phyloP scores from a whole-genome alignment of 2,888 invertebrate species.

The Mystacides longicornis region DNA sequence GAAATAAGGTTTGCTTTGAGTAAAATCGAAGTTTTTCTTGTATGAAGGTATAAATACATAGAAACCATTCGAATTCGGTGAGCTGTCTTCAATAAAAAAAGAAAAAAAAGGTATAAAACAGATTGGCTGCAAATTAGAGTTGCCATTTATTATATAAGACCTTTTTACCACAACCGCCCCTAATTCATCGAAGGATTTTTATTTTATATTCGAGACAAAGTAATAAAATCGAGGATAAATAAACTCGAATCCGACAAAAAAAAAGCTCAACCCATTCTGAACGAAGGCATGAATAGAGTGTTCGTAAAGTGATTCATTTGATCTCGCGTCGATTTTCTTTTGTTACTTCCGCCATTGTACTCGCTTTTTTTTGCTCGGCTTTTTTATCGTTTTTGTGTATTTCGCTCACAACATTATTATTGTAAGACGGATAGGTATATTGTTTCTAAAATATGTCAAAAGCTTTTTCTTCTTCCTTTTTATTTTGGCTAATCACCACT shows the following conservation, averaged over 20 bases:
- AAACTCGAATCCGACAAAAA: neutral
- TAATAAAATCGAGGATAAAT: too few species aligned
- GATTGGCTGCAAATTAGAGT: neutral
- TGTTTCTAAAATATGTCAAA: too few species aligned
- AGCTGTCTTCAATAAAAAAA: too few species aligned
- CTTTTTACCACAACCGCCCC: neutral
- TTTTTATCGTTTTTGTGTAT: neutral
- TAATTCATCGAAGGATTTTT: too few species aligned
- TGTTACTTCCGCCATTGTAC: neutral
- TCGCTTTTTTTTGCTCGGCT: neutral
- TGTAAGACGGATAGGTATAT: too few species aligned
- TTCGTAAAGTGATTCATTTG: constrained; percentile 1
- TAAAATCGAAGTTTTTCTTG: too few species aligned
- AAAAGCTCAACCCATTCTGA: neutral
- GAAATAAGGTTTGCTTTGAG: too few species aligned
- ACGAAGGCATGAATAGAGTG: neutral
- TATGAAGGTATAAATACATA: too few species aligned
- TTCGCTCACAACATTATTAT: neutral
- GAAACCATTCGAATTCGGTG: too few species aligned
- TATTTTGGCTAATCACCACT: too few species aligned
- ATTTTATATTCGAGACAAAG: too few species aligned
- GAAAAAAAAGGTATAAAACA: neutral
- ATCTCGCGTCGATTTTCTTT: neutral
- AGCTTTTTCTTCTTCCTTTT: neutral
- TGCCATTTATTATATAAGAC: neutral